Conservation (phyloP, 2,113 vertebrate genomes). For the Acrocephalus kingi region DNA sequence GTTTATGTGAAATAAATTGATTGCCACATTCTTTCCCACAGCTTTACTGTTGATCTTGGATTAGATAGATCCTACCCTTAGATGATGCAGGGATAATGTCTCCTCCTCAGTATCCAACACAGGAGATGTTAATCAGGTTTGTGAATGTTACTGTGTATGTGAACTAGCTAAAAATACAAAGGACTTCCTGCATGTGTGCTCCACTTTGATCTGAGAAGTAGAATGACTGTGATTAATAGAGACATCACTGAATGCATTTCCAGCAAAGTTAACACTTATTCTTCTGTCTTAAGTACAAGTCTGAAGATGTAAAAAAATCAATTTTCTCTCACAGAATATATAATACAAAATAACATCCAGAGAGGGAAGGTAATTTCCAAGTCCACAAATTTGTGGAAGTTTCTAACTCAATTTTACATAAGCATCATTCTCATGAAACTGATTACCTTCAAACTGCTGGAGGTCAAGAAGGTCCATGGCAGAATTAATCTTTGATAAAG, state of each 20-base stretch:
- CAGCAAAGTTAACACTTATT: not conserved
- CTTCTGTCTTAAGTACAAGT: not conserved
- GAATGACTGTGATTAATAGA: not conserved
- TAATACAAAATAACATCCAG: not conserved
- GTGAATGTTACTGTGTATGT: not conserved
- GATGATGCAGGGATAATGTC: not conserved
- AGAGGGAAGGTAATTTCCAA: not conserved
- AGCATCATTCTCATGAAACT: not conserved
- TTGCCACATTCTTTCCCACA: not conserved
- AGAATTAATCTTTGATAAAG: not conserved
- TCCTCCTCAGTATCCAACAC: not conserved
- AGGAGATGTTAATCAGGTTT: not conserved
- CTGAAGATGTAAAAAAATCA: not conserved
- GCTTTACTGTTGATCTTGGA: not conserved
- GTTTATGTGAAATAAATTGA: not conserved
- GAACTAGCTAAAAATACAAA: not conserved
- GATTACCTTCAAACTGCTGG: not conserved
- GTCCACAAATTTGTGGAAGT: not conserved
- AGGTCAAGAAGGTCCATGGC: not conserved
- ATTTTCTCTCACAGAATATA: not conserved
- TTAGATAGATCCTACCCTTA: not conserved
- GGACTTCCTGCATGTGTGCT: not conserved
- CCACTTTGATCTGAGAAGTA: not conserved
- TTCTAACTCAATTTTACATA: not conserved
- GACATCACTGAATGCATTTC: not conserved